These are phyloP conservation scores for Archaeoteleia sp. DNA, from an alignment of 2,888 invertebrate genomes.

Conservation along the genomic window DNA sequence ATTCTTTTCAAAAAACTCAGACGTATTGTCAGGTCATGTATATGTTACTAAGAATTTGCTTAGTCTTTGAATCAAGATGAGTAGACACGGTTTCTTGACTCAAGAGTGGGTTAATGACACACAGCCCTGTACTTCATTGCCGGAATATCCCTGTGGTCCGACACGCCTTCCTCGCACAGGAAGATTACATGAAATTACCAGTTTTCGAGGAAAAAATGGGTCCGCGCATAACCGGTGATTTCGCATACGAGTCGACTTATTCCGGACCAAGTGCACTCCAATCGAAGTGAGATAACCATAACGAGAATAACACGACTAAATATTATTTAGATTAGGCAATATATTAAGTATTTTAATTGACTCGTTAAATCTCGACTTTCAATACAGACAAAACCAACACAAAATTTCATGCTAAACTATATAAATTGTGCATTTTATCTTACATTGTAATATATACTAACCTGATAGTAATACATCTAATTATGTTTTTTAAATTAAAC, in stretches of 20 bases:
- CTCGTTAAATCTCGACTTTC: background rate
- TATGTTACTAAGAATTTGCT: slow-evolving; percentile 42
- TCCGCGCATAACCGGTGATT: slow-evolving; percentile 57
- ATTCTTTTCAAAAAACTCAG: slow-evolving; percentile 17
- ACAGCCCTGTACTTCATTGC: slow-evolving; percentile 53
- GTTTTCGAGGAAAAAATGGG: slow-evolving; percentile 60
- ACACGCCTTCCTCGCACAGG: slow-evolving; percentile 62
- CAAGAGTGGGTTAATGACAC: slow-evolving; percentile 63
- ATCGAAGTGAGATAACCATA: slow-evolving; percentile 14
- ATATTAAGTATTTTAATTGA: slow-evolving; percentile 7
- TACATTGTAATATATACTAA: too few relatives aligned
- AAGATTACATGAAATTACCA: slow-evolving; percentile 67
- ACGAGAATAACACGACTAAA: slow-evolving; percentile 14
- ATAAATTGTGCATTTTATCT: too few relatives aligned
- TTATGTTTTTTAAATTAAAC: background rate
- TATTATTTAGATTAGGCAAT: too few relatives aligned
- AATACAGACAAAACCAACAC: too few relatives aligned
- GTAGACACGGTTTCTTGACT: slow-evolving; percentile 41
- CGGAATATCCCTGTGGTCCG: slow-evolving; percentile 58
- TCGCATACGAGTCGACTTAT: slow-evolving; percentile 40
- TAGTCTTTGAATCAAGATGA: slow-evolving; percentile 41
- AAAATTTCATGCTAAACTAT: too few relatives aligned
- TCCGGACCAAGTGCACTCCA: slow-evolving; percentile 19
- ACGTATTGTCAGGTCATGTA: slow-evolving; percentile 30
- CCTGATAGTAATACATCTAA: background rate